A percentile compares a stretch with the other conserved stretches of the same genome.
These are phyloP conservation scores for Onychostruthus taczanowskii DNA, from an alignment of 2,113 vertebrate genomes.

Conservation along the genomic window DNA sequence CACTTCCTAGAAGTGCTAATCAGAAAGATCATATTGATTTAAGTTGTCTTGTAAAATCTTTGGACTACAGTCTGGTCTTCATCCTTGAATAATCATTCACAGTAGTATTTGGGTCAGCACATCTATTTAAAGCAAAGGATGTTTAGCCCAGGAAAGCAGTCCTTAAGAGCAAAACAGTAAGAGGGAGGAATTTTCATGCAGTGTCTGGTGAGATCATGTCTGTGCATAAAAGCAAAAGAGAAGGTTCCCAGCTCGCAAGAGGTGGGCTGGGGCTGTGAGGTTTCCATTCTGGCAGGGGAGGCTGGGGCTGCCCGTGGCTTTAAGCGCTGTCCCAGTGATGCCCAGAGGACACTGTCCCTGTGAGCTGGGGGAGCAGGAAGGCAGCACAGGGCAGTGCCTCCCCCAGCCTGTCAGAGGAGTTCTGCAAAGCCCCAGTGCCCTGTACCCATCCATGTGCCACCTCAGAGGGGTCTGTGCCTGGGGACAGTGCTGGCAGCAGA, in stretches of 20 bases:
- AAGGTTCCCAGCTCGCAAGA: background rate
- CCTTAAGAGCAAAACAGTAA: background rate
- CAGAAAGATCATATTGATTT: background rate
- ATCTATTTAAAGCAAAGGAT: constrained; percentile 21
- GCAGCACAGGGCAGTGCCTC: background rate
- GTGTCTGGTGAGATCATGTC: background rate
- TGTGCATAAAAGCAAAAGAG: background rate
- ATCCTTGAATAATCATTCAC: background rate
- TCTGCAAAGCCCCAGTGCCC: background rate
- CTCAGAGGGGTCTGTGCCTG: background rate
- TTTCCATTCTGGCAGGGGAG: background rate
- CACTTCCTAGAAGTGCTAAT: background rate
- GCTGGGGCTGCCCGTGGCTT: background rate
- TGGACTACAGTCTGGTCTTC: background rate
- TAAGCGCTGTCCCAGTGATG: background rate
- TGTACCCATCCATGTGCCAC: background rate
- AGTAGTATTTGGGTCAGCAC: background rate
- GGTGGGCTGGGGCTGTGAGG: background rate
- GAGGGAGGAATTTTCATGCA: background rate
- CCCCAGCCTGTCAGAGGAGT: rapidly evolving
- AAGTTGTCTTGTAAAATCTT: background rate
- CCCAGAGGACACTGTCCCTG: background rate
- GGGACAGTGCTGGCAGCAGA: background rate
- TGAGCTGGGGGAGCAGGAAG: background rate
- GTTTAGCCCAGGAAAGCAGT: background rate